Base-by-base conservation (phyloP, 1,140 invertebrate genomes). In the Drosophila novamexicana region DNA sequence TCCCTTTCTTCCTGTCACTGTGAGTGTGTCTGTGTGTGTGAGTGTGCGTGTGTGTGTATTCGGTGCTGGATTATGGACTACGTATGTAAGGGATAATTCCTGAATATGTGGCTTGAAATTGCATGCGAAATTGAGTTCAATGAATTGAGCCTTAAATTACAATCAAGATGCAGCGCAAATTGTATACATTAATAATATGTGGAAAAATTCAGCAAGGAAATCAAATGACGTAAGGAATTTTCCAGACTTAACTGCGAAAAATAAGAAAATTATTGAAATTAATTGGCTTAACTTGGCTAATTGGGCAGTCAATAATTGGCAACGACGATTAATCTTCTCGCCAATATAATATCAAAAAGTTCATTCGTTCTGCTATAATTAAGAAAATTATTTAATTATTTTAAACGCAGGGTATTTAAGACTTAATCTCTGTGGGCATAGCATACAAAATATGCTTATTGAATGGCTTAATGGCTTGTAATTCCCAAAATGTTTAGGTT, bases 21-120 rank as follows among this genome's bases (percentile, higher is more conserved):
- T 50, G 45, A 42, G 32, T 57, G 45, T 50, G 45, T 37, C 1
- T 49, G 36, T 50, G 45, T 50, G 32, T 57, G 45, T 50, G 45
- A 42, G 32, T 57, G 45, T 42, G 14, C 36, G 36, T 45, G 18
- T 58, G 7, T 8, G 8, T 37, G 9, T n/a, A 9, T 9, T 6
- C 16, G 7, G 7, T 49, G 14, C 14, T 58, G 49, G 58, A 63
- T 54, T 63, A 63, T 54, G 67, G 34, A 32, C 18, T 56, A n/a
- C 34, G 34, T 62, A 44, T 54, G 67, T 34, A 32, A 54, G 18
- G 49, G 49, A 70, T 69, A 62, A 69, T 70, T 50, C 14, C 40
- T 34, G 66, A 62, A 69, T 53, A 47, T 68, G 49, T 59, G 54
- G 49, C 70, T 67, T 68, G 68, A 61, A 73, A 68, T 68, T 61